Conservation (phyloP, 2,797 vertebrate species). For the Amblyraja radiata region DNA sequence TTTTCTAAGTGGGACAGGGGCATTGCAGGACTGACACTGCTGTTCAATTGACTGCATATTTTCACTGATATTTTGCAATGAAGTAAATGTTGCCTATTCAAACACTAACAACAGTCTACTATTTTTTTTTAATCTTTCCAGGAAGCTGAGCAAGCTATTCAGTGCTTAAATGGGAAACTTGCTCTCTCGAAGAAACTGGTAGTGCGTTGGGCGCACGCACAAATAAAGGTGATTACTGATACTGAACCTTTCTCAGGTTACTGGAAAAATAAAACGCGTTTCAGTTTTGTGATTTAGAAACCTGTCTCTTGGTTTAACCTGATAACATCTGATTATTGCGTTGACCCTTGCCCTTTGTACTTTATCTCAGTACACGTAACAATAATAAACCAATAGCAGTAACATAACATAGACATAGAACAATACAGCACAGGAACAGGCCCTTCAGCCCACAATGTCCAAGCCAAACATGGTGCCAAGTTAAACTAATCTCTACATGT, state of each 20-base stretch:
- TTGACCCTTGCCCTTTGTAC: neutral
- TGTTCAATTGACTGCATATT: neutral
- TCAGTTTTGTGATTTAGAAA: neutral
- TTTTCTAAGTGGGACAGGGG: too few species aligned
- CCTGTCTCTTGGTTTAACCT: neutral
- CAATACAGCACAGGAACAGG: too few species aligned
- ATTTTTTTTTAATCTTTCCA: constrained; percentile 51
- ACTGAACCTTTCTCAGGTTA: neutral
- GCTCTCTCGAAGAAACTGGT: constrained; percentile 93
- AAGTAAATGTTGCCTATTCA: neutral
- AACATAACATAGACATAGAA: too few species aligned
- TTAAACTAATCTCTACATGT: too few species aligned
- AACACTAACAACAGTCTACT: constrained; percentile 12
- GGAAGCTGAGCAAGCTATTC: constrained; percentile 94
- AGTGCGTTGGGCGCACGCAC: constrained; percentile 91
- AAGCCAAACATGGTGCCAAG: too few species aligned
- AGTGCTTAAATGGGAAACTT: constrained; percentile 92
- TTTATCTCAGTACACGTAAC: too few species aligned
- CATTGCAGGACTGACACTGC: neutral
- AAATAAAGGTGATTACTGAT: constrained; percentile 68
- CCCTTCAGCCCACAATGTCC: too few species aligned
- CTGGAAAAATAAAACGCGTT: neutral
- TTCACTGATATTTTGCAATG: neutral
- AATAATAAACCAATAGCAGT: too few species aligned
- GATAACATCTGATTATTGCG: neutral